These are phyloP conservation scores for Alentia gelatinosa DNA, from an alignment of 2,888 invertebrate species.

Conservation along the genomic window DNA sequence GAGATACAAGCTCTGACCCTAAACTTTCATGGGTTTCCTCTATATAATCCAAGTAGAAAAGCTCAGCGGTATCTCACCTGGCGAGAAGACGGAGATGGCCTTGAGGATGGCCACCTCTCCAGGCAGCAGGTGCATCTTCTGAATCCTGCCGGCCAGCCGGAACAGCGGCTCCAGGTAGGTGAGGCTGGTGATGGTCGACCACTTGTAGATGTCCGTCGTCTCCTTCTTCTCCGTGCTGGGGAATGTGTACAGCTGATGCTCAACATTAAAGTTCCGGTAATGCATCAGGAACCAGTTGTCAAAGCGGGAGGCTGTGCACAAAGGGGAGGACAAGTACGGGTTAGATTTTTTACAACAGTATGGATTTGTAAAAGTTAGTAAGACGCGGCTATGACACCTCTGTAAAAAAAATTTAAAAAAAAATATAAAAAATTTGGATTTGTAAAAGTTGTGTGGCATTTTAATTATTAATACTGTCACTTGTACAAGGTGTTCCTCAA, in stretches of 20 bases:
- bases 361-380: not conserved
- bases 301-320: slow-evolving; percentile 72
- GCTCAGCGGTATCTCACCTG: no score
- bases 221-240: slow-evolving; percentile 72
- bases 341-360: no score
- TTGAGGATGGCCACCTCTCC: slow-evolving; percentile 50
- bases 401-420: not conserved
- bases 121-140: slow-evolving; percentile 49
- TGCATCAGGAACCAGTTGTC: slow-evolving; percentile 75
- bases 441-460: no score
- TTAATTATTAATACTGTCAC: no score
- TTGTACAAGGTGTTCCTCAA: no score
- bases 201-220: not conserved
- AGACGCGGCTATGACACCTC: not conserved
- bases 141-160: not conserved
- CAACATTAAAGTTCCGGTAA: slow-evolving; percentile 70
- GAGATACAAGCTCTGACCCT: no score
- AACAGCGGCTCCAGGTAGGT: not conserved
- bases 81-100: slow-evolving; percentile 44
- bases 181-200: not conserved
- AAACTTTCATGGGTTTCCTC: no score
- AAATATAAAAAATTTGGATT: not conserved
- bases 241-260: slow-evolving; percentile 68
- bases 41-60: no score
- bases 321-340: no score